phyloP scores from a whole-genome alignment of 2,888 invertebrate genomes.

The Sarcophaga carnaria region DNA sequence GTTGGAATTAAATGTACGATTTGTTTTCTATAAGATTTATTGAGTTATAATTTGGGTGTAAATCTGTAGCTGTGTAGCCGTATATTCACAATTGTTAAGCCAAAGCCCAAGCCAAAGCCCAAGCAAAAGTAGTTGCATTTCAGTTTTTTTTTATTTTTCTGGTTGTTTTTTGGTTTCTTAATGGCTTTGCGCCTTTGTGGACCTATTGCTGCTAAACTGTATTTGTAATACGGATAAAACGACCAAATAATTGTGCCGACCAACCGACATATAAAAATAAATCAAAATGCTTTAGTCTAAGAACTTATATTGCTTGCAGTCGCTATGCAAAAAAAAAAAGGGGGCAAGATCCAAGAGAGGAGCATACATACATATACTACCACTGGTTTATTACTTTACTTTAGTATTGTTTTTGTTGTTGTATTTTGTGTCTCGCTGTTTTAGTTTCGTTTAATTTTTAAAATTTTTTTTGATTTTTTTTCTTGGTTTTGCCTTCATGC shows the following conservation, averaged over 20 bases:
- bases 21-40: slow-evolving; percentile 77
- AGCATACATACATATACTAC: slow-evolving; percentile 3
- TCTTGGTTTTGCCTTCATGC: too few relatives aligned
- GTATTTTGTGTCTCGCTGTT: slow-evolving; percentile 29
- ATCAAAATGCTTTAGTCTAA: slow-evolving; percentile 66
- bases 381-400: slow-evolving; percentile 26
- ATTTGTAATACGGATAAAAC: slow-evolving; percentile 53
- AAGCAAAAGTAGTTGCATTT: too few relatives aligned
- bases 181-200: background rate
- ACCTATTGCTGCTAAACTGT: background rate
- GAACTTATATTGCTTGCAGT: slow-evolving; percentile 28
- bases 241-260: slow-evolving; percentile 34
- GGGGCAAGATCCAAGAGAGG: background rate
- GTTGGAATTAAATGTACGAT: slow-evolving; percentile 67
- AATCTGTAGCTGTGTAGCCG: slow-evolving; percentile 66
- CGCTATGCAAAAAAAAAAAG: background rate
- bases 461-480: background rate
- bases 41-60: slow-evolving; percentile 81
- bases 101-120: too few relatives aligned
- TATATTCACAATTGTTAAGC: background rate
- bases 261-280: slow-evolving; percentile 64
- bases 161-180: too few relatives aligned
- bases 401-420: slow-evolving; percentile 50
- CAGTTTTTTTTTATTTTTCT: too few relatives aligned
- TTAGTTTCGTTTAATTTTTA: background rate